Base-by-base conservation (phyloP, 35 echinoderm and acorn worm species). In the Eucidaris tribuloides region DNA sequence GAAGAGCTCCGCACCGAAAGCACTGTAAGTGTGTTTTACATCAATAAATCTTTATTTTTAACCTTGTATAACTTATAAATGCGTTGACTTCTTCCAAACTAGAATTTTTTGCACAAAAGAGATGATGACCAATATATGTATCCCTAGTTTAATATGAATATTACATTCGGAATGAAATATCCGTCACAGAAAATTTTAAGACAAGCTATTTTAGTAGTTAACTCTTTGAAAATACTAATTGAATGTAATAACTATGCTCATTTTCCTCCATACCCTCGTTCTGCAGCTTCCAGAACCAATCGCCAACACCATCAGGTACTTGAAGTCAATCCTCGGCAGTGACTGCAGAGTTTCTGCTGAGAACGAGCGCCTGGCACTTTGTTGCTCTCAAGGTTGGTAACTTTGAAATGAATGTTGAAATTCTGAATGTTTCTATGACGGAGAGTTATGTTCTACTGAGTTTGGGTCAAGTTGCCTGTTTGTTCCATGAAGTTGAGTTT, bases 321-420 rank as follows among this genome's bases (percentile, higher is more conserved):
- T 99, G 45, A 82, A 82, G 23, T 65, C 81, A 45, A 91, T 99
- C 78, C 82, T 99, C 79, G 78, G 79, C 74, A 83, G 74, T 41
- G 90, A 99, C 80, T 99, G 96, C 79, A 57, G 86, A 35, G 24
- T 86, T 14, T 57, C 62, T 1, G 44, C 76, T 22, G 70, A 83
- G 31, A 76, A 70, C 19, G 79, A 99, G 46, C 87, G 80, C 62
- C 96, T 86, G 25, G 65, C 92, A n/a, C 34, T 72, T 87, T 18
- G 28, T 99, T 58, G 96, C 91, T 42, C 85, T 99, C 35, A 99
- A 99, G 93, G 92, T 94, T 42, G 13, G 79, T 85, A 13, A 9
- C 30, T 14, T 20, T 65, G 7, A 20, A 15, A 65, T 13, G 9
- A 65, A 18, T 13, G 14, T 27, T 65, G 9, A 31, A 18, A 65